Evolutionary conservation across 2,888 invertebrate species (phyloP).

Genomic region (Acleris cristana): DNA sequence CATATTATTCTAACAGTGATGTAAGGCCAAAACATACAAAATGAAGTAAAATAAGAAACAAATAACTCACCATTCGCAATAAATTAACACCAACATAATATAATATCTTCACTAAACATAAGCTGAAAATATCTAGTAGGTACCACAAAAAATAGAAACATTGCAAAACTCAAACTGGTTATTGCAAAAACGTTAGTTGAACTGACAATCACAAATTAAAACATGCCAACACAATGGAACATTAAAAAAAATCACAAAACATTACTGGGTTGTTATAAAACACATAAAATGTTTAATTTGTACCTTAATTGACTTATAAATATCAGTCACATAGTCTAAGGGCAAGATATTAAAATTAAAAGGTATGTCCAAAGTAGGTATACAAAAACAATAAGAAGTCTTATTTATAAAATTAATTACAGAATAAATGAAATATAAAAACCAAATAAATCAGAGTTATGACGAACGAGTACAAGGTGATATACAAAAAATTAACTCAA

Average conservation of each 20-base stretch:
- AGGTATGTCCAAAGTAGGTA: conserved; percentile 16
- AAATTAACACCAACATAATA: conserved; percentile 78
- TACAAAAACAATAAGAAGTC: background rate
- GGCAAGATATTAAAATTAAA: conserved; percentile 36
- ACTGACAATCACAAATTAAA: conserved; percentile 32
- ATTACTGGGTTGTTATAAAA: conserved; percentile 24
- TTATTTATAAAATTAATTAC: conserved; percentile 19
- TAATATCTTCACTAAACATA: conserved; percentile 53
- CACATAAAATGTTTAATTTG: conserved; percentile 39
- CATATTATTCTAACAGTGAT: conserved; percentile 18
- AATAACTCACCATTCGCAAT: conserved; percentile 71
- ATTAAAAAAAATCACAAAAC: conserved; percentile 29
- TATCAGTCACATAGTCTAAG: conserved; percentile 37
- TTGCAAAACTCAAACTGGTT: conserved; percentile 16
- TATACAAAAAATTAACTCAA: background rate
- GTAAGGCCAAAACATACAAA: conserved; percentile 45
- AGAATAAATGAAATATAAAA: conserved; percentile 30
- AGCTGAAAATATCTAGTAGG: conserved; percentile 8
- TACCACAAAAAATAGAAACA: conserved; percentile 6
- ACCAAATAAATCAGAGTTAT: conserved; percentile 22
- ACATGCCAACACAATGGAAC: conserved; percentile 30
- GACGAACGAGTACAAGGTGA: background rate
- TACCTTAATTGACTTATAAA: conserved; percentile 37
- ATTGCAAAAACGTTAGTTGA: conserved; percentile 18
- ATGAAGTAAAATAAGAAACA: conserved; percentile 46